phyloP scores from a whole-genome alignment of 2,797 vertebrate genomes.

The Hydrocynus forskahlii region DNA sequence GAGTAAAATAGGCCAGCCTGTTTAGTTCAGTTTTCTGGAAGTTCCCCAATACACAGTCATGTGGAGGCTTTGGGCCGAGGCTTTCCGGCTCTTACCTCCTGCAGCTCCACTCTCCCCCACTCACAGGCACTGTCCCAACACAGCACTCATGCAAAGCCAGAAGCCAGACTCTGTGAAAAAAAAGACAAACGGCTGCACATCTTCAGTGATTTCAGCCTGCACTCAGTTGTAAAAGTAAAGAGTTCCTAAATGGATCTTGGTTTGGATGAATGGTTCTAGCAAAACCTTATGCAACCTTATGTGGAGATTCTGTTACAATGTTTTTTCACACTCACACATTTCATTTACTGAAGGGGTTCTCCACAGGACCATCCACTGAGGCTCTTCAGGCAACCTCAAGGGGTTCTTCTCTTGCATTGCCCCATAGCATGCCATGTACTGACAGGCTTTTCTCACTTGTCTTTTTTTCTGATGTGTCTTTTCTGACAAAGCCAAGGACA shows the following conservation, averaged over 20 bases:
- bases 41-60: conserved; percentile 37
- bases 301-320: background rate
- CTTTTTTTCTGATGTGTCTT: background rate
- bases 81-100: conserved; percentile 42
- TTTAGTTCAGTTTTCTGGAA: conserved; percentile 38
- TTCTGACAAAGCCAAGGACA: background rate
- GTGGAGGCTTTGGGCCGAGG: conserved; percentile 14
- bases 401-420: background rate
- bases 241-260: background rate
- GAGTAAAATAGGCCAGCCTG: conserved; percentile 27
- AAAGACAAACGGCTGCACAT: conserved; percentile 31
- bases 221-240: background rate
- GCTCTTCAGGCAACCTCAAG: background rate
- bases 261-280: background rate
- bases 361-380: background rate
- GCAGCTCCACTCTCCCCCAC: conserved; percentile 30
- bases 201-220: conserved; percentile 16
- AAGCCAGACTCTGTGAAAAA: conserved; percentile 6
- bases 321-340: background rate
- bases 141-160: conserved; percentile 38
- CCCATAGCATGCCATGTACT: background rate
- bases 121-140: conserved; percentile 37
- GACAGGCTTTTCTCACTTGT: background rate
- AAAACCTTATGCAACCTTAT: background rate
- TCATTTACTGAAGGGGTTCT: background rate